Base-by-base conservation (phyloP, 1,140 invertebrate species). In the Cydia strobilella region DNA sequence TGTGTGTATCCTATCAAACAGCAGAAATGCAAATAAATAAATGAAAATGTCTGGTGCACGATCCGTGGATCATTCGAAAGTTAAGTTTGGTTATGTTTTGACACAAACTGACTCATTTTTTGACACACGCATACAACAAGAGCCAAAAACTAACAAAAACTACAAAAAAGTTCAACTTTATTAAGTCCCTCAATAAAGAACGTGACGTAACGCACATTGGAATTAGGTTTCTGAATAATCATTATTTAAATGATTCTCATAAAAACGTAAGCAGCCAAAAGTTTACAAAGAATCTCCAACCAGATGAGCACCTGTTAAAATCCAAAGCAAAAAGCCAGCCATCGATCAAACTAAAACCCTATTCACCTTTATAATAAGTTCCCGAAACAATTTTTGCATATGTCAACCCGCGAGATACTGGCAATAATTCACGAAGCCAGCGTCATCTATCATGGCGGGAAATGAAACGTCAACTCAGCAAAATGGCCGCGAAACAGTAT, bases 371-470 rank as follows among this genome's bases (percentile, higher is more conserved):
- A 79, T 86, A 82, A 85, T 88, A 83, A 87, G 76, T 86, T 89
- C 79, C 82, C 85, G 82, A 91, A 86, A 90, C 88, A 90, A 89
- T 90, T 91, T 91, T 91, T 91, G 89, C 89, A 91, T 91, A 89
- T 90, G 89, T 89, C 89, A 87, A 90, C 84, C 80, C 79, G 15
- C 54, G 79, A 73, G 84, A 83, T 77, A 74, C 83, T 82, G 82
- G 85, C 85, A 82, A 90, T 91, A 88, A 83, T 83, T 91, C 86
- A 89, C 77, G 77, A 79, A 66, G 82, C 42, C 78, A 80, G 80
- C 78, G 81, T 79, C 77, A 91, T 91, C 87, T 84, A 88, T 91
- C 89, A 90, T 91, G 88, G 84, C 84, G 86, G 83, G 80, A 84
- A 90, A 89, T 91, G 84, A 91, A 86, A 84, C 90, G 89, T 91